A percentile compares a stretch with the other conserved stretches of the same genome.
Evolutionary conservation across 1,140 invertebrate species (phyloP).

Genomic region (Cydia splendana): DNA sequence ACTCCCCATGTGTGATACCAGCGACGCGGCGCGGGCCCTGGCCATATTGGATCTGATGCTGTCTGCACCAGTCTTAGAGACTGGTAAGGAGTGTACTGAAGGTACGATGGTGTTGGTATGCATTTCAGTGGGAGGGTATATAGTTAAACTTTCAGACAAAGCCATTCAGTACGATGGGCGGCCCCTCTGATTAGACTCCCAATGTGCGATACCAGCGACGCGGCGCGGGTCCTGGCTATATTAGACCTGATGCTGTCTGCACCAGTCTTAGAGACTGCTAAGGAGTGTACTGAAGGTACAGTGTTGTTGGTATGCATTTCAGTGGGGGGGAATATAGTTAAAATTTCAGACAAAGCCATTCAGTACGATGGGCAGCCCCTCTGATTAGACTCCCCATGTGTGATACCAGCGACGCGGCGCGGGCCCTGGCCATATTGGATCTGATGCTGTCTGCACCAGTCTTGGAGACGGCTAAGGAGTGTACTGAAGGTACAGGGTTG

Average conservation of each 20-base stretch:
- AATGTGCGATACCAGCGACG: conserved; percentile 43
- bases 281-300: conserved; percentile 65
- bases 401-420: conserved; percentile 46
- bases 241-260: conserved; percentile 56
- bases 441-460: conserved; percentile 48
- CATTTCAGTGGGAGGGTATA: too few species aligned
- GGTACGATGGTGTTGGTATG: conserved; percentile 45
- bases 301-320: background rate
- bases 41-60: conserved; percentile 60
- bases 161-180: conserved; percentile 65
- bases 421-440: conserved; percentile 54
- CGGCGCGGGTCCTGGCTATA: conserved; percentile 51
- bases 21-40: conserved; percentile 47
- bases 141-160: conserved; percentile 49
- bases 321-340: too few species aligned
- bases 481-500: conserved; percentile 56
- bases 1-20: conserved; percentile 43
- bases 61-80: conserved; percentile 46
- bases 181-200: conserved; percentile 44
- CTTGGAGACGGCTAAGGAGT: conserved; percentile 58
- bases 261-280: conserved; percentile 49
- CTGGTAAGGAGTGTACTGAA: conserved; percentile 61
- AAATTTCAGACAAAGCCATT: conserved; percentile 60
- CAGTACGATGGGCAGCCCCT: conserved; percentile 60
- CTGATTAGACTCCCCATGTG: conserved; percentile 45